Conservation (phyloP, 2,888 invertebrate species). For the Erannis defoliaria region DNA sequence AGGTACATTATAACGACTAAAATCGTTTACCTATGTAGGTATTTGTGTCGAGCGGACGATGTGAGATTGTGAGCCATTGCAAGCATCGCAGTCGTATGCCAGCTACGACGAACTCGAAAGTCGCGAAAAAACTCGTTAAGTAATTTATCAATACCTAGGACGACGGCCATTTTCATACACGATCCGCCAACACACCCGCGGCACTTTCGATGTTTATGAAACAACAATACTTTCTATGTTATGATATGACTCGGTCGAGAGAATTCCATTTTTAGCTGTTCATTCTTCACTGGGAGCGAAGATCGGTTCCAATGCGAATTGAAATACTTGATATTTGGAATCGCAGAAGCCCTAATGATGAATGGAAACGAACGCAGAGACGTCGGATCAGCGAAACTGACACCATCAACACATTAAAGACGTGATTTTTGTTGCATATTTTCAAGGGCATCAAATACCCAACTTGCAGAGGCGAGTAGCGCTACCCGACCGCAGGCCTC, state of each 20-base stretch:
- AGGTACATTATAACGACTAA: too few species aligned
- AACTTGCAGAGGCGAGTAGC: conserved; percentile 47
- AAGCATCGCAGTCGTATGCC: too few species aligned
- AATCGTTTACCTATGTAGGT: conserved; percentile 46
- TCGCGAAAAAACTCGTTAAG: conserved; percentile 42
- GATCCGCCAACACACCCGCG: conserved; percentile 53
- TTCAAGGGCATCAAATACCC: conserved; percentile 82
- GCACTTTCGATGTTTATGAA: conserved; percentile 64
- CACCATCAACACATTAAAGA: conserved; percentile 66
- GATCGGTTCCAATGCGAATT: conserved; percentile 73
- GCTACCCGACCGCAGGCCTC: conserved; percentile 46
- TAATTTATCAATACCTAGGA: conserved; percentile 45
- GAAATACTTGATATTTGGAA: conserved; percentile 46
- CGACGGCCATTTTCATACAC: conserved; percentile 62
- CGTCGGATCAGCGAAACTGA: conserved; percentile 51
- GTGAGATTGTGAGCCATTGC: too few species aligned
- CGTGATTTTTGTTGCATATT: conserved; percentile 84
- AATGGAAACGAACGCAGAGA: conserved; percentile 65
- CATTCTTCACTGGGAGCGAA: conserved; percentile 60
- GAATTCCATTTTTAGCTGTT: conserved; percentile 79
- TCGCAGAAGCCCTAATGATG: conserved; percentile 56
- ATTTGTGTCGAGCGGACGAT: conserved; percentile 49
- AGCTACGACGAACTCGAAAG: conserved; percentile 49
- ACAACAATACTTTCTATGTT: conserved; percentile 76
- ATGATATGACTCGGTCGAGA: conserved; percentile 55